These are phyloP conservation scores for Boleophthalmus pectinirostris DNA, from an alignment of 2,113 vertebrate genomes.

Conservation along the genomic window DNA sequence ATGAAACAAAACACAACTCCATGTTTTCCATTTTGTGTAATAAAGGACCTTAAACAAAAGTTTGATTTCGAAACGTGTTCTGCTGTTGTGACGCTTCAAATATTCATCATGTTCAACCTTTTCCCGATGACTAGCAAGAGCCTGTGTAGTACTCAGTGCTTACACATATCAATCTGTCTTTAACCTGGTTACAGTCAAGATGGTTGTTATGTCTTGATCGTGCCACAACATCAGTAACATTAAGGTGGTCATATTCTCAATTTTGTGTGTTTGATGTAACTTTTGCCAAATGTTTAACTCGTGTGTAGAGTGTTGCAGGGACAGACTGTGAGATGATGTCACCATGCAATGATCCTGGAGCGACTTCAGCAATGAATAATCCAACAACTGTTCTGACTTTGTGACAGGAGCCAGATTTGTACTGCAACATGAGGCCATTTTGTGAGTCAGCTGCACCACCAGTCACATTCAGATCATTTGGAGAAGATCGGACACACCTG, in stretches of 20 bases:
- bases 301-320: conserved; percentile 5
- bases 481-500: not conserved
- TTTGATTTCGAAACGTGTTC: too few species aligned
- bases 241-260: not conserved
- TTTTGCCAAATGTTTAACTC: not conserved
- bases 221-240: not conserved
- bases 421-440: not conserved
- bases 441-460: conserved; percentile 14
- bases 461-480: conserved; percentile 14
- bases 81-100: too few species aligned
- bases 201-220: too few species aligned
- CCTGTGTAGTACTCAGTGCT: too few species aligned
- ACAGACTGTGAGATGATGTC: conserved; percentile 12
- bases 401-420: conserved; percentile 10
- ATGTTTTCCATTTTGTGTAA: too few species aligned
- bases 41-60: too few species aligned
- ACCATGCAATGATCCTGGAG: conserved; percentile 15
- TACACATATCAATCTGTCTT: too few species aligned
- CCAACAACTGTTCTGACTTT: conserved; percentile 18
- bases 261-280: not conserved
- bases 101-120: too few species aligned
- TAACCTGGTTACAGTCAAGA: too few species aligned
- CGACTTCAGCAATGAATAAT: conserved; percentile 31
- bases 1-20: too few species aligned
- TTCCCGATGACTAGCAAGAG: too few species aligned